Percentiles rank a stretch among this genome's conserved stretches.
Conservation (phyloP, 2,797 vertebrate species). For the Chelmon rostratus region DNA sequence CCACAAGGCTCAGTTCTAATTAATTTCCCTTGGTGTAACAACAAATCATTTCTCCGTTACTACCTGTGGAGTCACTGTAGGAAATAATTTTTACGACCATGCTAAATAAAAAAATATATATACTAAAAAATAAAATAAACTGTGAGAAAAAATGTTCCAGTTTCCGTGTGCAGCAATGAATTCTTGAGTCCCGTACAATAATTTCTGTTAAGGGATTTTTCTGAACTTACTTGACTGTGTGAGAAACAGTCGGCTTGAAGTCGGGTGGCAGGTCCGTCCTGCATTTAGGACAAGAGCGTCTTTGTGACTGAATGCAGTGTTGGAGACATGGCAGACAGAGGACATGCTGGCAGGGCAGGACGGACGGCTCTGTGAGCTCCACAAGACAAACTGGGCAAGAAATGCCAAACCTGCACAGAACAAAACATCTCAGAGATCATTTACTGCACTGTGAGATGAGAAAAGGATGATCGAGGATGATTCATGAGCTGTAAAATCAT, state of each 20-base stretch:
- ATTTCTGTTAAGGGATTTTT: background rate
- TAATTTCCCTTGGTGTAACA: too few relatives aligned
- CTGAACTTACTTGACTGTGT: slow-evolving; percentile 65
- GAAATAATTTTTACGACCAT: background rate
- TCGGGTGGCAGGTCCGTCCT: slow-evolving; percentile 48
- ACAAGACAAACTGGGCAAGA: slow-evolving; percentile 78
- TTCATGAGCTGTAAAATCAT: too few relatives aligned
- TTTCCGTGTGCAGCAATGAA: background rate
- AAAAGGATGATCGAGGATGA: background rate
- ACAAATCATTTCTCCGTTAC: too few relatives aligned
- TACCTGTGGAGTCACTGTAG: background rate
- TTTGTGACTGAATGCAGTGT: slow-evolving; percentile 15
- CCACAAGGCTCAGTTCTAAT: too few relatives aligned
- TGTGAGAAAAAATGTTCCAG: background rate
- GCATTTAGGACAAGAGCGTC: slow-evolving; percentile 75
- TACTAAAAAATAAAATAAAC: too few relatives aligned
- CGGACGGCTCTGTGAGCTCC: slow-evolving; percentile 68
- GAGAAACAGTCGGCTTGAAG: slow-evolving; percentile 67
- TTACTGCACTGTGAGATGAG: background rate
- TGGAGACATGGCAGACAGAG: slow-evolving; percentile 80
- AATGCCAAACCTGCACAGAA: slow-evolving; percentile 73
- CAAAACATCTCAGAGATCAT: background rate
- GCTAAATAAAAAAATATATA: background rate
- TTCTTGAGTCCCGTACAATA: background rate
- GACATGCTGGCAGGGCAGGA: slow-evolving; percentile 81